A percentile compares a stretch with the other conserved stretches of the same genome.
Conservation (phyloP, 2,888 invertebrate species). For the Tridacna crocea region DNA sequence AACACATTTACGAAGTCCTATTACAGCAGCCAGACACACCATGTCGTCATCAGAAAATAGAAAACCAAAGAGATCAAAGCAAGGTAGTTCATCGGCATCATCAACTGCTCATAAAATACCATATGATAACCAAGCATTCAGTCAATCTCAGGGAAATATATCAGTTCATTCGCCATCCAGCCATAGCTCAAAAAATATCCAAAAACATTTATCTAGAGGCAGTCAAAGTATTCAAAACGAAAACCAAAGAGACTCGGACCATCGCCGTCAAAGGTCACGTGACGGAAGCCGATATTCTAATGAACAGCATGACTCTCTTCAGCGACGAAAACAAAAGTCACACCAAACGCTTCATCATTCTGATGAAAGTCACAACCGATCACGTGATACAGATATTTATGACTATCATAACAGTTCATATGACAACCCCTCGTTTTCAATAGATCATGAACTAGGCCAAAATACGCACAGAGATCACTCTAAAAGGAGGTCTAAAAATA, state of each 20-base stretch:
- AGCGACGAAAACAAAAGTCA: not conserved
- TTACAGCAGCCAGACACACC: not conserved
- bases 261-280: not conserved
- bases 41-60: not conserved
- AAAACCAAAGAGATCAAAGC: constrained; percentile 28
- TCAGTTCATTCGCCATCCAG: constrained; percentile 27
- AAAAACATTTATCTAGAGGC: constrained; percentile 3
- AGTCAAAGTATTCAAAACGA: constrained; percentile 1
- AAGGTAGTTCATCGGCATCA: constrained; percentile 34
- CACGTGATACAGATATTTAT: constrained; percentile 12
- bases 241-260: not conserved
- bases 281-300: constrained; percentile 14
- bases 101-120: constrained; percentile 38
- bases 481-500: constrained; percentile 2
- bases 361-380: constrained; percentile 27
- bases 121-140: constrained; percentile 56
- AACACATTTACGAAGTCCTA: constrained; percentile 22
- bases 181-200: not conserved
- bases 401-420: constrained; percentile 11
- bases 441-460: constrained; percentile 1
- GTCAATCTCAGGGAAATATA: constrained; percentile 56
- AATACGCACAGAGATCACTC: not conserved
- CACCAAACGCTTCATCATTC: constrained; percentile 18
- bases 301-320: not conserved
- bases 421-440: constrained; percentile 10